Evolutionary conservation across 2,888 invertebrate genomes (phyloP).

Genomic region (Aporophyla nigra): DNA sequence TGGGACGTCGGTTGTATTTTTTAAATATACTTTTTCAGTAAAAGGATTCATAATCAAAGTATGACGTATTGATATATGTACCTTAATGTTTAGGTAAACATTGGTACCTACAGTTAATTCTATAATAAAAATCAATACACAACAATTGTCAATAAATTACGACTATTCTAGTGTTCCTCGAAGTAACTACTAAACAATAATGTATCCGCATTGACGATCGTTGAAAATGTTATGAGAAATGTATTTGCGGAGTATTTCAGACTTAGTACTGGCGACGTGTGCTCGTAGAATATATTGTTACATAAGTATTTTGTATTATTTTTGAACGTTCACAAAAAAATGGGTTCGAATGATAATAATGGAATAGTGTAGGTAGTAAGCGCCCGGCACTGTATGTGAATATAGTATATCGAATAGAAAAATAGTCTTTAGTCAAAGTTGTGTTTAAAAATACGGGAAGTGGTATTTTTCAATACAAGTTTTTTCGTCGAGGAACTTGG

Average conservation of each 20-base stretch:
- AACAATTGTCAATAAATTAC: constrained; percentile 8
- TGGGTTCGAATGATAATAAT: constrained; percentile 18
- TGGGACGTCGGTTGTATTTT: no score
- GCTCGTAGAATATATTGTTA: constrained; percentile 18
- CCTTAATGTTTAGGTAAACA: neutral
- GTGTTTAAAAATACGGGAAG: neutral
- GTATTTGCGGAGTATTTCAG: constrained; percentile 41
- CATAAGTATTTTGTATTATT: constrained; percentile 37
- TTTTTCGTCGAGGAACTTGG: neutral
- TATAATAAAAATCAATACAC: neutral
- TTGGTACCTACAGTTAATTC: neutral
- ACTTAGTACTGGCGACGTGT: constrained; percentile 40
- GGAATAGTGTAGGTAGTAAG: constrained; percentile 14
- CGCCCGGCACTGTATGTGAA: neutral
- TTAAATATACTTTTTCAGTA: no score
- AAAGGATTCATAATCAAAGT: neutral
- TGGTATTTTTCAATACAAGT: neutral
- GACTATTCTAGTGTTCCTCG: constrained; percentile 2
- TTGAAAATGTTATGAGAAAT: constrained; percentile 29
- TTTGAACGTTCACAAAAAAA: constrained; percentile 30
- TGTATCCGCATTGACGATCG: neutral
- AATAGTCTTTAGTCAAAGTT: neutral
- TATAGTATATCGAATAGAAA: neutral
- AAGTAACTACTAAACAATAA: neutral
- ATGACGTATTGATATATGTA: neutral